Percentiles rank a stretch among this genome's conserved stretches.
These are phyloP conservation scores for Lutraria rhynchaena DNA, from an alignment of 1,140 invertebrate species.

Conservation along the genomic window DNA sequence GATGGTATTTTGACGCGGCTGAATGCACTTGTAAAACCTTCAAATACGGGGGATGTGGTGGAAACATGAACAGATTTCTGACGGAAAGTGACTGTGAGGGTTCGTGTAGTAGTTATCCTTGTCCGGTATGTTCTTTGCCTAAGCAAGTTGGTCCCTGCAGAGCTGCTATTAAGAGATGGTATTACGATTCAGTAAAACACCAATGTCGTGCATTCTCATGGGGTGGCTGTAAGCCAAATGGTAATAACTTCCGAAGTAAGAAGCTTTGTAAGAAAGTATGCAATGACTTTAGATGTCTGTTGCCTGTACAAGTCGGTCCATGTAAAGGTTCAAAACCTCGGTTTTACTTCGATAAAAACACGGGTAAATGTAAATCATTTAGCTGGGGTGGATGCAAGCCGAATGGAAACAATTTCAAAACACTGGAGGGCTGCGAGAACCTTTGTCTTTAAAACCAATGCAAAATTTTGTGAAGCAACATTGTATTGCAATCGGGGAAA, in stretches of 20 bases:
- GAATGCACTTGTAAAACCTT: constrained; percentile 75
- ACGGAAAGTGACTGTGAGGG: constrained; percentile 30
- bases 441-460: too few species aligned
- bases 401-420: neutral
- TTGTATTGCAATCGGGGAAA: too few species aligned
- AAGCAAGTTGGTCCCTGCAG: constrained; percentile 84
- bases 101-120: constrained; percentile 35
- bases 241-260: constrained; percentile 78
- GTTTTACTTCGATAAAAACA: neutral
- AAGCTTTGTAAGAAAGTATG: constrained; percentile 48
- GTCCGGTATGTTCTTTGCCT: constrained; percentile 62
- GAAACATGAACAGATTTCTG: constrained; percentile 36
- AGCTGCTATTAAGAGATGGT: constrained; percentile 84
- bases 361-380: constrained; percentile 2
- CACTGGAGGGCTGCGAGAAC: neutral
- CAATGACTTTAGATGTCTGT: neutral
- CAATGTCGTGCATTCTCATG: constrained; percentile 78
- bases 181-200: constrained; percentile 83
- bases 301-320: neutral
- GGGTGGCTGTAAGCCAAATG: constrained; percentile 79
- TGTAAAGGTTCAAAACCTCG: neutral
- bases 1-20: constrained; percentile 79
- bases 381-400: constrained; percentile 25
- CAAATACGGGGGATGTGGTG: constrained; percentile 8
- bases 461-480: too few species aligned